Evolutionary conservation across 2,113 vertebrate species (phyloP), one percentile per base, ranked within the genome.

Genomic region (Myanophis thanlyinensis): DNA sequence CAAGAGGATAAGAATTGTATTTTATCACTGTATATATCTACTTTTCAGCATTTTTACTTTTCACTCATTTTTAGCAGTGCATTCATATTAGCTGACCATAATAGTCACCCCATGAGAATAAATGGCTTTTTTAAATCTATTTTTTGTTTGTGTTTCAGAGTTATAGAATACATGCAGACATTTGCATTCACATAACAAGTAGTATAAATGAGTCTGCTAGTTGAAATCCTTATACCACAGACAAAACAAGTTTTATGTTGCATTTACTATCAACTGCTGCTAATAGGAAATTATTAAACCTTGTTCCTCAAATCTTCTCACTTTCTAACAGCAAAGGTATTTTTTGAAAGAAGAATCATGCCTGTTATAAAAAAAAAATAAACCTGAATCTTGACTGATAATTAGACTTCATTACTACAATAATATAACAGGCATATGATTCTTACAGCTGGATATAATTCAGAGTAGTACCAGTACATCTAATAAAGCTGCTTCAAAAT

Each of bases 1-100:
- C 73, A 40, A 96, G 97, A 98, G 97, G 97, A 98, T 98, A 98
- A 96, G 96, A 97, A 97, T 96, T 97, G 95, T 97, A 98, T 97
- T 98, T 97, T 98, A 97, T 97, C 97, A 97, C 96, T 99, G 98
- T 99, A 98, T 98, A 99, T 99, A 99, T 97, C 96, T 98, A 94
- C 97, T 93, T 97, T 97, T 97, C 97, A 96, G 96, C 98, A 97
- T 98, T 98, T 98, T 98, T 94, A 97, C 98, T 97, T 96, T 97
- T 97, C 98, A 98, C 95, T 98, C 98, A 97, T 96, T 98, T 86
- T 97, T 97, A 98, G 97, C 97, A 97, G 97, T 94, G 94, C 97
- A 97, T 98, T 98, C 98, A 97, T 98, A 98, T 97, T 98, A 97
- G 98, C 97, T 98, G 94, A 98, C 96, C 94, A 96, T 97, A 97